Percentiles rank a stretch among this genome's conserved stretches.
Conservation (phyloP, 2,113 vertebrate genomes). For the Rhynchomys soricoides region DNA sequence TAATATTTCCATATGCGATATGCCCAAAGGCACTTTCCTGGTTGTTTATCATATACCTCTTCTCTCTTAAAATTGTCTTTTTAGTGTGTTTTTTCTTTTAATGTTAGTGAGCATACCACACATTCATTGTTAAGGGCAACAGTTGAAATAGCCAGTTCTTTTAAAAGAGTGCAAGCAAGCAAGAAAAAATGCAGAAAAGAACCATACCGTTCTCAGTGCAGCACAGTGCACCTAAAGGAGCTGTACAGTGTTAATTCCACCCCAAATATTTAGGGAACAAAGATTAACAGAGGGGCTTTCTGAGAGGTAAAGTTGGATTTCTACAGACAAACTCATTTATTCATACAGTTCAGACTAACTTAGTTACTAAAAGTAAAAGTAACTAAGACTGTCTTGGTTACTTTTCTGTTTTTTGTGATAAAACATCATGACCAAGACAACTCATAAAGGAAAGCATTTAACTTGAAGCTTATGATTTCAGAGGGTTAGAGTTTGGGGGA, state of each 20-base stretch:
- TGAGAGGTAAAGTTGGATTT: background rate
- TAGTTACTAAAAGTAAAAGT: too few relatives aligned
- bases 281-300: background rate
- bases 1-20: background rate
- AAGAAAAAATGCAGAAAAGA: conserved; percentile 22
- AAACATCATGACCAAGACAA: background rate
- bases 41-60: background rate
- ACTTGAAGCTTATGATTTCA: background rate
- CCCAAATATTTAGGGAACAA: background rate
- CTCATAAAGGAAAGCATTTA: background rate
- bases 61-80: background rate
- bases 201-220: background rate
- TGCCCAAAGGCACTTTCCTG: background rate
- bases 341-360: background rate
- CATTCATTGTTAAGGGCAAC: background rate
- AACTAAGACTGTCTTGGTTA: background rate
- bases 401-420: background rate
- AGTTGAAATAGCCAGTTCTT: conserved; percentile 10
- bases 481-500: background rate
- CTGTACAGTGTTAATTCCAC: background rate
- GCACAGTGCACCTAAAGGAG: conserved; percentile 15
- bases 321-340: background rate
- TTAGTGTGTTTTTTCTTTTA: background rate
- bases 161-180: background rate
- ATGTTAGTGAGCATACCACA: background rate